phyloP scores from a whole-genome alignment of 2,888 invertebrate genomes.

The Trachelus troglodyta region DNA sequence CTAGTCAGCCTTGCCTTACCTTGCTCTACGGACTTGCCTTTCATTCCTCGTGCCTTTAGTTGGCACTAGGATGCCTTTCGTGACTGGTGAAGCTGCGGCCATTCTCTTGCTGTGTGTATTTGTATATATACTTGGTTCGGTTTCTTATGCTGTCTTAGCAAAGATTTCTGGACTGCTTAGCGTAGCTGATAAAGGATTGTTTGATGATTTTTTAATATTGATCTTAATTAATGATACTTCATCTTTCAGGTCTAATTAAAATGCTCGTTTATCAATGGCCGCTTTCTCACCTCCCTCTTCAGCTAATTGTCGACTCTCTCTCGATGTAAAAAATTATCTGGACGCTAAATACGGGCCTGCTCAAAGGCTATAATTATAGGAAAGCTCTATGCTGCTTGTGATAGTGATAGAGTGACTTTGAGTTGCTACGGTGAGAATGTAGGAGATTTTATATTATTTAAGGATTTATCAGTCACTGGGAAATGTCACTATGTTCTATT shows the following conservation, averaged over 20 bases:
- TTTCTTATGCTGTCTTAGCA: too few relatives aligned
- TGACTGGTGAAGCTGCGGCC: too few relatives aligned
- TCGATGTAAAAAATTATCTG: constrained; percentile 14
- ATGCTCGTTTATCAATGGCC: constrained; percentile 18
- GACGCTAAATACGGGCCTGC: constrained; percentile 25
- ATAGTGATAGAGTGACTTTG: too few relatives aligned
- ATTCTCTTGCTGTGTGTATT: too few relatives aligned
- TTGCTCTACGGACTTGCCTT: constrained; percentile 20
- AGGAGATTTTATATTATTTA: constrained; percentile 1
- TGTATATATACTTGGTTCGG: too few relatives aligned
- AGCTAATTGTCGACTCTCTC: constrained; percentile 43
- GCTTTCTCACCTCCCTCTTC: constrained; percentile 46
- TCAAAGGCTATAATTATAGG: constrained; percentile 35
- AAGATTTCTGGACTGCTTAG: too few relatives aligned
- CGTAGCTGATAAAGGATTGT: too few relatives aligned
- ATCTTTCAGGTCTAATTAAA: too few relatives aligned
- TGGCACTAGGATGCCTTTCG: too few relatives aligned
- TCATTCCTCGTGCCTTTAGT: background rate
- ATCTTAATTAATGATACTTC: too few relatives aligned
- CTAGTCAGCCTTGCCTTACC: constrained; percentile 45
- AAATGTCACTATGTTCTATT: too few relatives aligned
- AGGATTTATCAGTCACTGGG: background rate
- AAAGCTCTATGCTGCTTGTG: constrained; percentile 31
- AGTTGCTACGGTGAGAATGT: constrained; percentile 38
- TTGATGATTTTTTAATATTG: too few relatives aligned